Percentiles rank a stretch among this genome's conserved stretches.
Conservation (phyloP, 1,140 invertebrate genomes). For the Brachionus angularis region DNA sequence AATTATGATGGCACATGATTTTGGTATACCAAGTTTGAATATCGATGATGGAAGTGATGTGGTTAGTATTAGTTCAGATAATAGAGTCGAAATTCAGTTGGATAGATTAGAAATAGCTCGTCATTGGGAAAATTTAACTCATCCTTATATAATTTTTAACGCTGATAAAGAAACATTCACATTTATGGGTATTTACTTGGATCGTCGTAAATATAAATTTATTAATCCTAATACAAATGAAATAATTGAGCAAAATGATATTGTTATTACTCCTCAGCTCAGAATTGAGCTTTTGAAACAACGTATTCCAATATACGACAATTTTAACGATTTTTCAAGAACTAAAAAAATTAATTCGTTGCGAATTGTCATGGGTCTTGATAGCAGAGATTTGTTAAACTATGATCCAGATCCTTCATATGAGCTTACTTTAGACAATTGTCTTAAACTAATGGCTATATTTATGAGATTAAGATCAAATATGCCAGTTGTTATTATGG, state of each 20-base stretch:
- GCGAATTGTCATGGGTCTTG: constrained; percentile 14
- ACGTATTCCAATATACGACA: constrained; percentile 13
- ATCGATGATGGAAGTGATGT: constrained; percentile 2
- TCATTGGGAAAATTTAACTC: constrained; percentile 21
- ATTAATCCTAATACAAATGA: constrained; percentile 4
- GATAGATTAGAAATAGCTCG: not conserved
- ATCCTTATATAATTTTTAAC: constrained; percentile 35
- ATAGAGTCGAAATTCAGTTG: not conserved
- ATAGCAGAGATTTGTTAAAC: not conserved
- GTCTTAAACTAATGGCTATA: constrained; percentile 54
- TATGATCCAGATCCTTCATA: constrained; percentile 45
- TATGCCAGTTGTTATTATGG: constrained; percentile 56
- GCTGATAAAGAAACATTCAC: constrained; percentile 4
- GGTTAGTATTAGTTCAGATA: not conserved
- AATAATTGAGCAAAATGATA: not conserved
- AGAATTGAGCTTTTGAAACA: not conserved
- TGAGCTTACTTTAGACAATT: constrained; percentile 54
- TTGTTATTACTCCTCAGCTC: not conserved
- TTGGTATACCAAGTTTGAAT: constrained; percentile 35
- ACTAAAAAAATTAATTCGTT: constrained; percentile 29
- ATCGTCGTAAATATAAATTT: constrained; percentile 16
- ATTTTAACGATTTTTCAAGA: constrained; percentile 1
- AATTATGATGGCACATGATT: constrained; percentile 24
- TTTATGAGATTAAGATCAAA: constrained; percentile 51
- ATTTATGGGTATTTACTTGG: constrained; percentile 37